Conservation (phyloP, 2,888 invertebrate species). For the Choreutis nemorana region DNA sequence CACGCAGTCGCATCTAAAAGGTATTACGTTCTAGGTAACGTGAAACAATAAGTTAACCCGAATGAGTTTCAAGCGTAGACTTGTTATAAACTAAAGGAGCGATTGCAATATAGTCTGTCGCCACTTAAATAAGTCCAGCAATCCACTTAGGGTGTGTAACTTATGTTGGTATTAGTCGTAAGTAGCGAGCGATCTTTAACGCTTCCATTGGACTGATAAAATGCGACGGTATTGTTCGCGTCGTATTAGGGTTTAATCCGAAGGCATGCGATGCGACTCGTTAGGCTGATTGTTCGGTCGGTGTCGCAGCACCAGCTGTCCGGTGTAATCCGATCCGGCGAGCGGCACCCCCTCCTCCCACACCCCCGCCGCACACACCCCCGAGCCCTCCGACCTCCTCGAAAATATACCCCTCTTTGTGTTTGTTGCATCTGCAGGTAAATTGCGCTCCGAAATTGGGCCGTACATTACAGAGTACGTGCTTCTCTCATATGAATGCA, state of each 20-base stretch:
- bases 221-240: constrained; percentile 52
- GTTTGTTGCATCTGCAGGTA: constrained; percentile 65
- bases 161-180: constrained; percentile 23
- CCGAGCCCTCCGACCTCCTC: constrained; percentile 19
- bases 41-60: too few species aligned
- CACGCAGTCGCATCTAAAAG: constrained; percentile 9
- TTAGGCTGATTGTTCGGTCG: constrained; percentile 60
- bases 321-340: constrained; percentile 52
- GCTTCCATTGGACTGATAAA: constrained; percentile 52
- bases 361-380: constrained; percentile 8
- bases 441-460: constrained; percentile 59
- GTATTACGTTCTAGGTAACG: too few species aligned
- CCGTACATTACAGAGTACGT: constrained; percentile 43
- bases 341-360: constrained; percentile 2
- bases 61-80: too few species aligned
- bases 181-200: constrained; percentile 58
- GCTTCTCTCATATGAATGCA: constrained; percentile 43
- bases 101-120: too few species aligned
- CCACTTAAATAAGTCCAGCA: background rate
- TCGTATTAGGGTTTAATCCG: constrained; percentile 60
- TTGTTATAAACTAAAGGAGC: too few species aligned
- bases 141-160: constrained; percentile 5
- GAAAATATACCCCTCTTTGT: constrained; percentile 58
- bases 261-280: constrained; percentile 54
- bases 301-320: constrained; percentile 56